These are phyloP conservation scores for Cryptops parisi DNA, from an alignment of 2,888 invertebrate genomes.

Conservation along the genomic window DNA sequence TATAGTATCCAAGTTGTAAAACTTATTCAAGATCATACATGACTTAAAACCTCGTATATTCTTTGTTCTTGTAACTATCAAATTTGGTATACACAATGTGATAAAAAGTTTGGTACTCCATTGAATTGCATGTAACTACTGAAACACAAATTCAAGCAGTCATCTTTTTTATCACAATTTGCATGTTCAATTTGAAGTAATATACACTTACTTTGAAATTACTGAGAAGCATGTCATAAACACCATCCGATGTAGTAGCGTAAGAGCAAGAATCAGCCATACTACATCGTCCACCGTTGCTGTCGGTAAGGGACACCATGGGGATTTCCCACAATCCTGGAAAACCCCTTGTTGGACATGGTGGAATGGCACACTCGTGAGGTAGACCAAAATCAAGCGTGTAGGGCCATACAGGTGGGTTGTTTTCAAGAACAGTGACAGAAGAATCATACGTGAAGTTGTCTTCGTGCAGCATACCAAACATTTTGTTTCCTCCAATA, in stretches of 20 bases:
- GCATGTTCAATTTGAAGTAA: too few relatives aligned
- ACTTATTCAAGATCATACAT: too few relatives aligned
- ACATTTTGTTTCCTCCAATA: conserved; percentile 92
- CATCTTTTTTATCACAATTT: too few relatives aligned
- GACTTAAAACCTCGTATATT: too few relatives aligned
- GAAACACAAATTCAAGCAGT: too few relatives aligned
- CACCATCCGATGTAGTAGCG: conserved; percentile 72
- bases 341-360: conserved; percentile 82
- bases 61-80: too few relatives aligned
- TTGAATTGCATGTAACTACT: too few relatives aligned
- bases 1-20: too few relatives aligned
- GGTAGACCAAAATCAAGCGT: conserved; percentile 88
- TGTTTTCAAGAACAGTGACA: conserved; percentile 86
- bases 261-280: conserved; percentile 93
- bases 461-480: conserved; percentile 88
- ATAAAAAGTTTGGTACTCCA: too few relatives aligned
- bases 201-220: too few relatives aligned
- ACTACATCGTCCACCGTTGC: conserved; percentile 83
- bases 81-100: too few relatives aligned
- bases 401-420: conserved; percentile 91
- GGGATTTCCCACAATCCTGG: conserved; percentile 90
- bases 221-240: conserved; percentile 75
- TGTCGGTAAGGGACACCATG: conserved; percentile 95
- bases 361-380: conserved; percentile 93
- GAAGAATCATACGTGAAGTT: conserved; percentile 94